A percentile compares a stretch with the other conserved stretches of the same genome.
Conservation (phyloP, 64 coral and sea anemone species). For the Porites australiensis region DNA sequence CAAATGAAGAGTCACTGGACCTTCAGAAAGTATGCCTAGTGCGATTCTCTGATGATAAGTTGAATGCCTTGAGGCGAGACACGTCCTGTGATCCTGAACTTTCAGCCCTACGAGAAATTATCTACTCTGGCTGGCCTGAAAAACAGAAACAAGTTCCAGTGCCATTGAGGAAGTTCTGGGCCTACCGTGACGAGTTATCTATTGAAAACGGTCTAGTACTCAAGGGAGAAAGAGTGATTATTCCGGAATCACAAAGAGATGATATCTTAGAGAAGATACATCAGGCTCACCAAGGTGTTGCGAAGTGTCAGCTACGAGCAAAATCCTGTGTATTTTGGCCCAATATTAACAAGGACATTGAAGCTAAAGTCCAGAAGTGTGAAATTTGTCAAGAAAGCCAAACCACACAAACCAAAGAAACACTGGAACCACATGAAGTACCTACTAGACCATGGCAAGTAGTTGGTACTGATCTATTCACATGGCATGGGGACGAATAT, state of each 20-base stretch:
- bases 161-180: constrained; percentile 14
- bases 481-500: too few relatives aligned
- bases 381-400: constrained; percentile 27
- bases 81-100: constrained; percentile 17
- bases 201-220: constrained; percentile 34
- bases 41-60: too few relatives aligned
- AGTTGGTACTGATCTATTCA: background rate
- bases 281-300: constrained; percentile 3
- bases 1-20: too few relatives aligned
- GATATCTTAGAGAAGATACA: constrained; percentile 27
- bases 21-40: too few relatives aligned
- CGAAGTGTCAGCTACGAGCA: background rate
- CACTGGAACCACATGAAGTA: constrained; percentile 18
- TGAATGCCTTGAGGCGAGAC: background rate
- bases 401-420: background rate
- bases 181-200: constrained; percentile 23
- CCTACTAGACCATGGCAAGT: constrained; percentile 8
- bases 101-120: constrained; percentile 5
- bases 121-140: constrained; percentile 44
- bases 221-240: constrained; percentile 28
- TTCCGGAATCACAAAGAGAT: constrained; percentile 10
- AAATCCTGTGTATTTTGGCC: constrained; percentile 7
- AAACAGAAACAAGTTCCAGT: constrained; percentile 26
- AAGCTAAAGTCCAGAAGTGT: background rate
- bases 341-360: background rate